These are phyloP conservation scores for Synergus laeviventris DNA, from an alignment of 2,888 invertebrate species.

Conservation along the genomic window DNA sequence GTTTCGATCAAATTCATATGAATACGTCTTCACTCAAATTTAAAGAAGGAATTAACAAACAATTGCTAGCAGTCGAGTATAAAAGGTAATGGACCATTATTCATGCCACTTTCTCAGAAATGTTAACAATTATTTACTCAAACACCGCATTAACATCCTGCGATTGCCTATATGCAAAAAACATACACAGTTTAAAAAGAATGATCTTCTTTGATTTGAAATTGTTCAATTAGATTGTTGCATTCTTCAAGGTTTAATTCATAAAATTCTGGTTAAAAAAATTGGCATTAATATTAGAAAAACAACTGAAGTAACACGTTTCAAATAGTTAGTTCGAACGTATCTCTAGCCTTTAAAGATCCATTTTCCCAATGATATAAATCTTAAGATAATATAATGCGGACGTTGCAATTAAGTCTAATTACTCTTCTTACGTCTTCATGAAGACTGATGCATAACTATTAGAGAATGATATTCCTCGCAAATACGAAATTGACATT, in stretches of 20 bases:
- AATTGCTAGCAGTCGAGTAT: not conserved
- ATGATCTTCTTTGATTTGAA: not conserved
- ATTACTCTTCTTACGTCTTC: conserved; percentile 6
- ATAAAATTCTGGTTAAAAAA: too few relatives aligned
- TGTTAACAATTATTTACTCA: not conserved
- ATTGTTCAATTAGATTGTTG: too few relatives aligned
- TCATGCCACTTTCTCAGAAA: not conserved
- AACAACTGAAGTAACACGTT: not conserved
- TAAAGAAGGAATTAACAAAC: not conserved
- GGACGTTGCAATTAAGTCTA: conserved; percentile 3
- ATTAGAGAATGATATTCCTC: conserved; percentile 7
- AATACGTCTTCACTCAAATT: conserved; percentile 12
- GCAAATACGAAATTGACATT: not conserved
- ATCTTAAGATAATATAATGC: not conserved
- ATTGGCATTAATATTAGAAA: too few relatives aligned
- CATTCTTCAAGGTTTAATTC: too few relatives aligned
- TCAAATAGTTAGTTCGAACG: not conserved
- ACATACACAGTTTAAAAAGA: not conserved
- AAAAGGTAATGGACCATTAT: not conserved
- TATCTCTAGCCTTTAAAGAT: not conserved
- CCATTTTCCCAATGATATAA: not conserved
- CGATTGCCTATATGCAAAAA: too few relatives aligned
- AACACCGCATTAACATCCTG: not conserved
- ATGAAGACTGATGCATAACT: conserved; percentile 14
- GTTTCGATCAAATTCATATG: conserved; percentile 39